Evolutionary conservation across 2,797 vertebrate species (phyloP).

Genomic region (Varecia variegata): DNA sequence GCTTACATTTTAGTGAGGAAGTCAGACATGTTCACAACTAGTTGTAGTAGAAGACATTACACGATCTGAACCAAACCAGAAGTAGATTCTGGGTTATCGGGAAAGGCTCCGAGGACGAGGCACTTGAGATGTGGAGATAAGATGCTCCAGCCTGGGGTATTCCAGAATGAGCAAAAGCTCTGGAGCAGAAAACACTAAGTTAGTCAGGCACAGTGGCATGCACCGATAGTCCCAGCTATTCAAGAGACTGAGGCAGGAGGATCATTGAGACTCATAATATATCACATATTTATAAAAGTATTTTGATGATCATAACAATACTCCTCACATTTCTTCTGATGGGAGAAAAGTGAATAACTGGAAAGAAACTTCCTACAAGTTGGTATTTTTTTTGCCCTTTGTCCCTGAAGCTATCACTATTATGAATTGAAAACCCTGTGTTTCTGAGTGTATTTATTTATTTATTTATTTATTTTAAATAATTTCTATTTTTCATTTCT

Average conservation of each 20-base stretch:
- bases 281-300: neutral
- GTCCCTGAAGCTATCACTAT: neutral
- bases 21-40: neutral
- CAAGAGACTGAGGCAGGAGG: neutral
- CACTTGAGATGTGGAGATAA: neutral
- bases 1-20: neutral
- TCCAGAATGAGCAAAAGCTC: neutral
- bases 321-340: neutral
- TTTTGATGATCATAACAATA: neutral
- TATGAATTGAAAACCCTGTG: neutral
- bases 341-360: neutral
- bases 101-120: neutral
- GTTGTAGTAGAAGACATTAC: neutral
- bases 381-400: neutral
- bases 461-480: neutral
- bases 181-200: neutral
- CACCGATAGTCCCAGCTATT: neutral
- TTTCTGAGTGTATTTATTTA: neutral
- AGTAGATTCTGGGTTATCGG: neutral
- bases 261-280: neutral
- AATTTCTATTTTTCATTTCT: too few species aligned
- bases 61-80: neutral
- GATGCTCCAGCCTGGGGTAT: neutral
- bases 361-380: neutral
- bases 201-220: neutral